Evolutionary conservation across 2,888 invertebrate species (phyloP).

Genomic region (Oxycera nigricornis): DNA sequence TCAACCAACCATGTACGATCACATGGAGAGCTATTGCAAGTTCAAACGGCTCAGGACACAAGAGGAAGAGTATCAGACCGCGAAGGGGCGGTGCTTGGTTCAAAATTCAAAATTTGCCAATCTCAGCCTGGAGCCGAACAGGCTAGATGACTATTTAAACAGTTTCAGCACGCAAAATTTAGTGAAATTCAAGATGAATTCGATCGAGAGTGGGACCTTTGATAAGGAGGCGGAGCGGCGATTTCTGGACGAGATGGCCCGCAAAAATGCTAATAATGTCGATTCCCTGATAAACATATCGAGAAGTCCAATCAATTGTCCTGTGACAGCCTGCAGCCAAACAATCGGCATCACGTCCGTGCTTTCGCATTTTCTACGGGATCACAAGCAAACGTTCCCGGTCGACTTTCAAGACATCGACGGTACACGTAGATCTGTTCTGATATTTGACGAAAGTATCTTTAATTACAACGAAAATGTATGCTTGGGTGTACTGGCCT

Average conservation of each 20-base stretch:
- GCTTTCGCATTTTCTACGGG: constrained; percentile 53
- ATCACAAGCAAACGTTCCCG: constrained; percentile 48
- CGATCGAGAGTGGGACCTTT: constrained; percentile 32
- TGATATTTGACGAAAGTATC: constrained; percentile 50
- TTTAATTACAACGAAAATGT: constrained; percentile 51
- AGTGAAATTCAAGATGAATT: constrained; percentile 47
- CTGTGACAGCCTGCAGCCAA: constrained; percentile 51
- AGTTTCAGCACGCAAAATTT: constrained; percentile 49
- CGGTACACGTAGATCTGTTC: constrained; percentile 48
- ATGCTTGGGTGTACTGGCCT: constrained; percentile 53
- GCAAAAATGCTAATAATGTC: constrained; percentile 21
- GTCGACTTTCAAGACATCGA: constrained; percentile 50
- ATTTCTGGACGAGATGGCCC: background rate
- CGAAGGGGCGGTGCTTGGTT: constrained; percentile 48
- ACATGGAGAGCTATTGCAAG: constrained; percentile 50
- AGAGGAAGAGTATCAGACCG: constrained; percentile 44
- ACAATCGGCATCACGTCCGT: constrained; percentile 53
- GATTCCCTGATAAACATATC: constrained; percentile 50
- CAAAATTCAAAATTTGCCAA: constrained; percentile 52
- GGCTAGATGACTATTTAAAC: constrained; percentile 47
- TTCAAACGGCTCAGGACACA: constrained; percentile 50
- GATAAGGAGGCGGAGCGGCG: constrained; percentile 28
- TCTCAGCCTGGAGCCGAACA: constrained; percentile 44
- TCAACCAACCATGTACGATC: constrained; percentile 54
- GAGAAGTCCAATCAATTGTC: constrained; percentile 53